Conservation (phyloP, 2,888 invertebrate species). For the Macrosoma leucophasiata region DNA sequence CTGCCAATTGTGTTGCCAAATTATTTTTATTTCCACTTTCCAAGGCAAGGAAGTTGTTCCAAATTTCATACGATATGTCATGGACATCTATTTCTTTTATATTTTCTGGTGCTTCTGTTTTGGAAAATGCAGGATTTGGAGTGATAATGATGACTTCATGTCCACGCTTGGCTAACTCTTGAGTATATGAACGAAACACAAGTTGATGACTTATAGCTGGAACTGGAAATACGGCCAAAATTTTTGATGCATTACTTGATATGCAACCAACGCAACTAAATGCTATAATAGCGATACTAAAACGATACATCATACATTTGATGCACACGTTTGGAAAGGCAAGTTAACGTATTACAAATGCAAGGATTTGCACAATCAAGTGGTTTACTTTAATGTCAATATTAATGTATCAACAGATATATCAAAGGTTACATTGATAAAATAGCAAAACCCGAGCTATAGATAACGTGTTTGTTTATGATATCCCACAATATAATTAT, state of each 20-base stretch:
- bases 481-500: no score
- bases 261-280: no score
- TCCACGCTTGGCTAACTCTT: conserved; percentile 41
- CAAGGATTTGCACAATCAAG: no score
- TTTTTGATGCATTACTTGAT: conserved; percentile 30
- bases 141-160: conserved; percentile 48
- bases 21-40: conserved; percentile 8
- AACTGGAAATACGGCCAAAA: conserved; percentile 32
- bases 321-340: no score
- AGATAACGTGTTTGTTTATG: no score
- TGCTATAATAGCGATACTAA: no score
- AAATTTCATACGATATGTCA: conserved; percentile 30
- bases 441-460: no score
- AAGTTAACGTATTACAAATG: no score
- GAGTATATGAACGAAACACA: conserved; percentile 37
- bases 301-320: no score
- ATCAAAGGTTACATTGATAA: no score
- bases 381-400: no score
- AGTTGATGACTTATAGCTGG: conserved; percentile 45
- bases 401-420: no score
- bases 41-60: conserved; percentile 9
- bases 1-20: conserved; percentile 3
- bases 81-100: conserved; percentile 44
- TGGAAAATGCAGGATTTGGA: conserved; percentile 34
- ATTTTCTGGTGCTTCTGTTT: conserved; percentile 28